Conservation (phyloP, 2,797 vertebrate species). For the Microctenopoma lineatum region DNA sequence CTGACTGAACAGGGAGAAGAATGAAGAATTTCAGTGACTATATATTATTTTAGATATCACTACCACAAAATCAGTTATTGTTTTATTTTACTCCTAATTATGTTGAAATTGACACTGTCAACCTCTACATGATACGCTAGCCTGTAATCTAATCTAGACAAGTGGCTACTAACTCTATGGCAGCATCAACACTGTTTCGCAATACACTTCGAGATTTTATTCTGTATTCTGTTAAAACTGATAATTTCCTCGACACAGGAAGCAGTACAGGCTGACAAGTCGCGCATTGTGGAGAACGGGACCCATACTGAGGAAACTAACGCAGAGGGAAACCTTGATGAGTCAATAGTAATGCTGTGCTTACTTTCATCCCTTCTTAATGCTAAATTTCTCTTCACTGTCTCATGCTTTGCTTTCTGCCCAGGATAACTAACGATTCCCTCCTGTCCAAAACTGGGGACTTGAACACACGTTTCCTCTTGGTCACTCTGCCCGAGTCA, state of each 20-base stretch:
- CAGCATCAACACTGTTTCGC: background rate
- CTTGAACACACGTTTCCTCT: constrained; percentile 30
- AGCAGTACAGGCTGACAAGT: constrained; percentile 67
- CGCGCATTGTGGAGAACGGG: constrained; percentile 79
- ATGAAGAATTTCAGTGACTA: background rate
- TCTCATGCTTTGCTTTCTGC: constrained; percentile 37
- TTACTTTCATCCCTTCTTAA: constrained; percentile 2
- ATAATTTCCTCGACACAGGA: constrained; percentile 77
- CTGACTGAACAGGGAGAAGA: background rate
- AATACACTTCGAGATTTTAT: background rate
- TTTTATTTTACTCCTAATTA: background rate
- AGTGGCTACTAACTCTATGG: background rate
- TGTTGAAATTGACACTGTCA: too few relatives aligned
- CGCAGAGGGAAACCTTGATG: constrained; percentile 60
- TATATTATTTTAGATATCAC: background rate
- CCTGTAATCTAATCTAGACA: background rate
- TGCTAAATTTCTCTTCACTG: constrained; percentile 51
- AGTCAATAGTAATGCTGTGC: constrained; percentile 76
- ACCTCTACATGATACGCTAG: too few relatives aligned
- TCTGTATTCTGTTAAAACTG: constrained; percentile 38
- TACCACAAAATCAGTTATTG: too few relatives aligned
- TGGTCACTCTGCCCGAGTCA: constrained; percentile 12
- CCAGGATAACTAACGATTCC: constrained; percentile 16
- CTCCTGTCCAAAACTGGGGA: constrained; percentile 10
- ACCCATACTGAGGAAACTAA: constrained; percentile 65